Percentiles rank a stretch among this genome's conserved stretches.
These are phyloP conservation scores for Hystrix brachyura DNA, from an alignment of 2,113 vertebrate genomes.

Conservation along the genomic window DNA sequence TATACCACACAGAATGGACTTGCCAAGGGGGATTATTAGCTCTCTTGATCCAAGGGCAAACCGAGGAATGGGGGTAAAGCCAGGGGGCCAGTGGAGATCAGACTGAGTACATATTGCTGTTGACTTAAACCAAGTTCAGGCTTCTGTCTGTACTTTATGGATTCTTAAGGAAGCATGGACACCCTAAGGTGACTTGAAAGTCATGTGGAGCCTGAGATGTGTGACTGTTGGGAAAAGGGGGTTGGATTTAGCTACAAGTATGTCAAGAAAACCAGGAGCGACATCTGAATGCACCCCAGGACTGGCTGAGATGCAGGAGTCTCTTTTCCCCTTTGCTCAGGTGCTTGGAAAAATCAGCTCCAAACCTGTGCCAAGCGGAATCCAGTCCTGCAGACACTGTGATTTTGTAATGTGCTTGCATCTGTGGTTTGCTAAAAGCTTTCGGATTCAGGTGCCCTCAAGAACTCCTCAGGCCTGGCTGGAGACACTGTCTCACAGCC, in stretches of 20 bases:
- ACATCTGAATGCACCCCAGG: not conserved
- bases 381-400: constrained; percentile 1
- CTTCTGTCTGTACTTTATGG: not conserved
- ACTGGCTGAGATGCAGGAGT: not conserved
- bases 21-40: not conserved
- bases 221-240: not conserved
- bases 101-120: not conserved
- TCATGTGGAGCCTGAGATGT: not conserved
- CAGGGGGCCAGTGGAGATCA: not conserved
- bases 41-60: constrained; percentile 38
- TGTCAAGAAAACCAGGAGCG: not conserved
- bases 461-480: constrained; percentile 41
- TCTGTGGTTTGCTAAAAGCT: constrained; percentile 62
- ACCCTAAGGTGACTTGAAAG: not conserved
- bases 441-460: not conserved
- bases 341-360: not conserved
- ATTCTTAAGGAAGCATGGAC: not conserved
- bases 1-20: not conserved
- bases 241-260: not conserved
- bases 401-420: constrained; percentile 61
- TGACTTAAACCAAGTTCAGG: not conserved
- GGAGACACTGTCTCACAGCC: not conserved
- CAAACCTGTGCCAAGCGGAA: not conserved
- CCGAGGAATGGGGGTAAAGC: not conserved
- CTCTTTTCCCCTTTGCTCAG: not conserved